Evolutionary conservation across 2,797 vertebrate genomes (phyloP).

Genomic region (Pseudochaenichthys georgianus): DNA sequence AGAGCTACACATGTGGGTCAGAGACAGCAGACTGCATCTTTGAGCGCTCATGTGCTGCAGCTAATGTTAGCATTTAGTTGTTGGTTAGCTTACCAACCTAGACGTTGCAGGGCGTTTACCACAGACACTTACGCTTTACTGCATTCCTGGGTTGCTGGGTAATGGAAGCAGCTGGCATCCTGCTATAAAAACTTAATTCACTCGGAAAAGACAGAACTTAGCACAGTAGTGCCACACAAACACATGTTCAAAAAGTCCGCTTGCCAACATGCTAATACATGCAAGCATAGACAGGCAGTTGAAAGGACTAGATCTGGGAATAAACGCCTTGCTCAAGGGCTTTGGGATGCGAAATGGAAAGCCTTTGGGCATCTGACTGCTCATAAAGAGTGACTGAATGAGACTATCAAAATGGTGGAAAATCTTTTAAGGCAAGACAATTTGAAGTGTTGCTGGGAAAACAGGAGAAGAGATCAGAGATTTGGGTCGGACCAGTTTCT

Average conservation of each 20-base stretch:
- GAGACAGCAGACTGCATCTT: slow-evolving; percentile 8
- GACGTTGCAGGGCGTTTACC: slow-evolving; percentile 53
- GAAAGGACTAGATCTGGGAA: background rate
- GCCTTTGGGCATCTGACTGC: slow-evolving; percentile 8
- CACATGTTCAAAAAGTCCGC: slow-evolving; percentile 36
- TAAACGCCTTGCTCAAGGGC: slow-evolving; percentile 42
- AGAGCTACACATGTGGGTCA: slow-evolving; percentile 12
- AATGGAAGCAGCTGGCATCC: slow-evolving; percentile 70
- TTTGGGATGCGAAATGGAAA: slow-evolving; percentile 21
- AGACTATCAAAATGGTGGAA: slow-evolving; percentile 18
- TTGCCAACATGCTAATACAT: slow-evolving; percentile 40
- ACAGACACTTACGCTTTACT: slow-evolving; percentile 52
- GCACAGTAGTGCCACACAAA: slow-evolving; percentile 19
- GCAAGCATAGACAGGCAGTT: background rate
- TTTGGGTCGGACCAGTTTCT: slow-evolving; percentile 31
- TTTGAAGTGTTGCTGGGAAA: slow-evolving; percentile 4
- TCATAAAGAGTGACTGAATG: slow-evolving; percentile 2
- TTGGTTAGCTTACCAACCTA: slow-evolving; percentile 34
- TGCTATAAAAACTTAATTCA: slow-evolving; percentile 74
- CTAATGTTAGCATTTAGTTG: slow-evolving; percentile 53
- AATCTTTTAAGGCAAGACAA: slow-evolving; percentile 24
- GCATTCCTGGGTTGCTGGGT: slow-evolving; percentile 69
- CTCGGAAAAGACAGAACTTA: slow-evolving; percentile 45
- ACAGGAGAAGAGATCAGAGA: background rate
- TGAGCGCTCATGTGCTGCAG: slow-evolving; percentile 1